Evolutionary conservation across 2,797 vertebrate species (phyloP), one percentile per base, ranked within the genome.

Genomic region (Propithecus perrieri): DNA sequence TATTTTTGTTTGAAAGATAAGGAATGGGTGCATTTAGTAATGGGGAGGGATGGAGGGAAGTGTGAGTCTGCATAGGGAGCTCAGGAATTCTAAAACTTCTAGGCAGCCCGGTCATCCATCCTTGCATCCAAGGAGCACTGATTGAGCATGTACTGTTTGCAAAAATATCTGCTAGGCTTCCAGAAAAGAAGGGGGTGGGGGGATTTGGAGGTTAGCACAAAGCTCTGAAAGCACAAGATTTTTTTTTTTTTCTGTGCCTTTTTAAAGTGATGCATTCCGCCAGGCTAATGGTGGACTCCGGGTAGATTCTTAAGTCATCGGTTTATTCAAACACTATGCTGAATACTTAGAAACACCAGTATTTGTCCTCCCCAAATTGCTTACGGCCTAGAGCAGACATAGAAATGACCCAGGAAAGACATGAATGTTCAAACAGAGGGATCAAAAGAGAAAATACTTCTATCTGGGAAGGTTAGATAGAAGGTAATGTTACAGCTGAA

Each of bases 1-100:
- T 63, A 65, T 48, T 83, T 93, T 81, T 89, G 14, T 59, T 57
- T 85, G 67, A 97, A 95, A 81, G 48, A 17, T 50, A 89, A 92
- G 63, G 38, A 84, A 30, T 38, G 24, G 18, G 0, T 46, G 12
- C 20, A 57, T 59, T 53, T 63, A 65, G 10, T 38, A 74, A 61
- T 43, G 50, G 9, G n/a, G 11, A 78, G 7, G 65, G 24, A 71
- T 14, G 28, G 6, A 85, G 18, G 14, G 80, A 78, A 88, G 14
- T 69, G 0, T 76, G n/a, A 72, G n/a, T 59, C 35, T 72, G 4
- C 24, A 17, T 0, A 65, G 17, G n/a, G 20, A 75, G 33, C 33
- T 85, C 65, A 43, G 26, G 30, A 61, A 69, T 63, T 94, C 35
- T 57, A 30, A 33, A 93, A 89, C 13, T 57, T 41, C 26, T 24